These are phyloP conservation scores for Spatulosminthurus flaviceps DNA, from an alignment of 2,888 invertebrate species.

Conservation along the genomic window DNA sequence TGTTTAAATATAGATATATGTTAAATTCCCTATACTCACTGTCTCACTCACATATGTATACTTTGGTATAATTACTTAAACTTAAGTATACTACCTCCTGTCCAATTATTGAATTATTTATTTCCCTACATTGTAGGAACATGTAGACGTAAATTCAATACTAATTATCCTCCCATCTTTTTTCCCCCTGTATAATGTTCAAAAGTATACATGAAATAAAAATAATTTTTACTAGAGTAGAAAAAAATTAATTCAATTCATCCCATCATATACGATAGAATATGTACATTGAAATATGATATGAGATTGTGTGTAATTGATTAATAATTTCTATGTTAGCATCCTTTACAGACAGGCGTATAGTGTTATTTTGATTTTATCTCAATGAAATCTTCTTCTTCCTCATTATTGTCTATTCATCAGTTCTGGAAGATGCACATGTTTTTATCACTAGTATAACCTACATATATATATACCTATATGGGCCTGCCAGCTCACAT, in stretches of 20 bases:
- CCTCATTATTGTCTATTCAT: slow-evolving; percentile 24
- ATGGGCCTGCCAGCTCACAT: not conserved
- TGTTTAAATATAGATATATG: not conserved
- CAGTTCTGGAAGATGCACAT: not conserved
- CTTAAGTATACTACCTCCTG: no score
- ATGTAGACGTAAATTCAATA: no score
- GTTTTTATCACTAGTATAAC: no score
- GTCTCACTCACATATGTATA: not conserved
- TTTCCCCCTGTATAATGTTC: no score
- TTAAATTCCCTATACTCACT: not conserved
- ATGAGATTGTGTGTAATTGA: not conserved
- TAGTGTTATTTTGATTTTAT: slow-evolving; percentile 1
- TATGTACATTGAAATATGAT: not conserved
- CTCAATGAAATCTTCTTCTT: not conserved
- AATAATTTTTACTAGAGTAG: not conserved
- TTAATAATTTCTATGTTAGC: not conserved
- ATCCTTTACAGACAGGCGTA: not conserved
- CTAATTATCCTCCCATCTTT: no score
- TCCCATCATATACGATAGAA: no score
- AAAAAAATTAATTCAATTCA: no score
- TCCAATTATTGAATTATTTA: no score
- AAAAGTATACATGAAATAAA: no score
- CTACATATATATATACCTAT: not conserved
- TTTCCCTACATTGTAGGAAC: no score
- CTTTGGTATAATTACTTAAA: no score